A percentile compares a stretch with the other conserved stretches of the same genome.
Conservation (phyloP, 2,797 vertebrate species). For the Lates japonicus region DNA sequence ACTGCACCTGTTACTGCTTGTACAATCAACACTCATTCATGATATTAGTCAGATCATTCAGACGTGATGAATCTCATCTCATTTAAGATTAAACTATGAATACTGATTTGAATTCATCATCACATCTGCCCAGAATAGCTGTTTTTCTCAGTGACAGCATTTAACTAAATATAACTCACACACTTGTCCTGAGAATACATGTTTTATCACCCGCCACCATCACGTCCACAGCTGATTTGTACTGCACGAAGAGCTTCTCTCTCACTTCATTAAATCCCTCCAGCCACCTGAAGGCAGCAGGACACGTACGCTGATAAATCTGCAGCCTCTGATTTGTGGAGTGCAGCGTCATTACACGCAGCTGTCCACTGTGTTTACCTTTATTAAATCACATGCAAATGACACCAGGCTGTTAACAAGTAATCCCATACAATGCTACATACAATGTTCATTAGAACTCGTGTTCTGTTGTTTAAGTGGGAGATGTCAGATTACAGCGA, state of each 20-base stretch:
- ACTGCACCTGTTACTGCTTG: slow-evolving; percentile 44
- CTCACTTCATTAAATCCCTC: background rate
- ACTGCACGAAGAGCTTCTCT: background rate
- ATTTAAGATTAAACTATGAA: slow-evolving; percentile 20
- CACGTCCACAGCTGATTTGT: background rate
- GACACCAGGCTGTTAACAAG: background rate
- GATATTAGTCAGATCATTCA: slow-evolving; percentile 30
- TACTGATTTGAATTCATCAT: slow-evolving; percentile 44
- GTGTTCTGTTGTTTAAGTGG: background rate
- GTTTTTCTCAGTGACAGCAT: slow-evolving; percentile 24
- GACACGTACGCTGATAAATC: background rate
- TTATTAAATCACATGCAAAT: slow-evolving; percentile 1
- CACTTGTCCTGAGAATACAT: slow-evolving; percentile 6
- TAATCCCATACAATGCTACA: background rate
- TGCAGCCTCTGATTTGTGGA: background rate
- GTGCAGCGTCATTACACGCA: background rate
- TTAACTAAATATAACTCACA: slow-evolving; percentile 20
- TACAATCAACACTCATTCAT: slow-evolving; percentile 37
- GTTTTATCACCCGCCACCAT: background rate
- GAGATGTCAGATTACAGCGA: background rate
- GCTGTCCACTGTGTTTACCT: background rate
- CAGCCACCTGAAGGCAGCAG: background rate
- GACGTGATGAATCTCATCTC: slow-evolving; percentile 29
- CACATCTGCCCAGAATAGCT: background rate
- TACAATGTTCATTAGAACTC: background rate